These are phyloP conservation scores for Chionomys nivalis DNA, from an alignment of 2,113 vertebrate genomes.

Conservation along the genomic window DNA sequence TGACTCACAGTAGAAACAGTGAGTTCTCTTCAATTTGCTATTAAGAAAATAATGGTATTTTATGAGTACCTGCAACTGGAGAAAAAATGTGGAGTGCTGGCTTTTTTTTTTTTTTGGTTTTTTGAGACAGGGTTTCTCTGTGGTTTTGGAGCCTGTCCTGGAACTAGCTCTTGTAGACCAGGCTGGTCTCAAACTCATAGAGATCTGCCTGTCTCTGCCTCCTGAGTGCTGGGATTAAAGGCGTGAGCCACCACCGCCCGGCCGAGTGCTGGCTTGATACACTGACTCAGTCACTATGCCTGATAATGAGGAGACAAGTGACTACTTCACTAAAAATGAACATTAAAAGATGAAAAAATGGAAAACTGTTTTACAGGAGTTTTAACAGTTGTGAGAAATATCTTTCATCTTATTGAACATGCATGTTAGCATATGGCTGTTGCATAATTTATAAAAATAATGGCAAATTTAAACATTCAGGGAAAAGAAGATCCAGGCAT, in stretches of 20 bases:
- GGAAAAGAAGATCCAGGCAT: fast-evolving
- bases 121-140: too few species aligned
- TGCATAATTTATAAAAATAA: neutral
- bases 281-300: neutral
- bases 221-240: too few species aligned
- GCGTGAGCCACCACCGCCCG: too few species aligned
- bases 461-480: neutral
- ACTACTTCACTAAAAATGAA: neutral
- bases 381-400: neutral
- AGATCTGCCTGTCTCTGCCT: too few species aligned
- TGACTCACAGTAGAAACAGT: neutral
- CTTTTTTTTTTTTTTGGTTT: too few species aligned
- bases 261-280: too few species aligned
- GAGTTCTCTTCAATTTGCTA: neutral
- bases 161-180: too few species aligned
- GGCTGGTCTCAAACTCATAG: too few species aligned
- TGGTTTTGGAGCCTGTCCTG: too few species aligned
- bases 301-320: neutral
- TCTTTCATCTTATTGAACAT: neutral
- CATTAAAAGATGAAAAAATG: too few species aligned
- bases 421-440: neutral
- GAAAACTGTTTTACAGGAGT: neutral
- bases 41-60: neutral
- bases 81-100: too few species aligned
- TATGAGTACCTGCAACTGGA: neutral